Base-by-base conservation (phyloP, 1,140 invertebrate species). In the Manduca sexta region DNA sequence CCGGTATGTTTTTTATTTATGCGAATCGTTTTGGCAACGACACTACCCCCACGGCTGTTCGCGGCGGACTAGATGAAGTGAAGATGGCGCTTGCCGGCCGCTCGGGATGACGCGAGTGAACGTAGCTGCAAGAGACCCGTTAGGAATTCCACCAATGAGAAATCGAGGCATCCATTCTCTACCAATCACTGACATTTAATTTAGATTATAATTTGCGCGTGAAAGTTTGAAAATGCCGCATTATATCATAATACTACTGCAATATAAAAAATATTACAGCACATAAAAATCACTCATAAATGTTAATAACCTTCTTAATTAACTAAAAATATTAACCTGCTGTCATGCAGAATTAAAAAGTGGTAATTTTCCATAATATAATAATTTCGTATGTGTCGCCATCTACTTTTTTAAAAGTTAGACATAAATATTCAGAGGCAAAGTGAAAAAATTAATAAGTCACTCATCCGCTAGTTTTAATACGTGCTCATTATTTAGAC, bases 31-130 rank as follows among this genome's bases (percentile, higher is more conserved):
- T 14, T 3, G 18, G 50, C 54, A 38, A 62, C 60, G 41, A 66
- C 60, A 58, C 64, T 60, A 64, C 59, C 64, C 68, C 66, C 60
- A 72, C 76, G 58, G 65, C 60, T 42, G 62, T 66, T 77, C 74
- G 74, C 76, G 76, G 62, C 67, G 69, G 71, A 83, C 79, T 83
- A 71, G 77, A 44, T 52, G 61, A 52, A 56, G 54, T 69, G 78
- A 80, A 78, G 69, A 64, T 71, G 64, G 76, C 67, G 76, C 59
- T 58, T 43, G n/a, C 51, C 49, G 63, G 55, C 63, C 65, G 58
- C 50, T 58, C 46, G 49, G 43, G 52, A 59, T 49, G 67, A 75
- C 50, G 55, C 62, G 69, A 66, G 61, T 74, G 75, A 82, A 80
- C 47, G 55, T 50, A 82, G 78, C 64, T 26, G 46, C 71, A 46